Evolutionary conservation across 2,888 invertebrate genomes (phyloP), one percentile per base, ranked within the genome.

Genomic region (Spilarctia lutea): DNA sequence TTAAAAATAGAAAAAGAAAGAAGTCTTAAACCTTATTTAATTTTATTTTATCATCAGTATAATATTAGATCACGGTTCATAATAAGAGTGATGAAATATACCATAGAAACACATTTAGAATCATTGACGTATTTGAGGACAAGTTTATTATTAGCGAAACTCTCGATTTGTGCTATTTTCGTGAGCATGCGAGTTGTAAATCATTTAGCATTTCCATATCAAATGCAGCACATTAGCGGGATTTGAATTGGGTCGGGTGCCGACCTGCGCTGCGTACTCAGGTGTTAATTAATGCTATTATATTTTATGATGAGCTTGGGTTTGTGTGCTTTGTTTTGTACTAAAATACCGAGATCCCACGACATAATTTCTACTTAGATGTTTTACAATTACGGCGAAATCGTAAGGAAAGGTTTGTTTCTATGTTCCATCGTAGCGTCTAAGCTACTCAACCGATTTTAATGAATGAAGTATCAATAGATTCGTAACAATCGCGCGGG

Each of bases 241-340:
- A 35, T 27, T n/a, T 71, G 76, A 73, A 73, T 72, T 65, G 77
- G 77, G 71, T 71, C 71, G 27, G 48, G 33, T 78, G 82, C 63
- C 52, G 65, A 75, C 68, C 66, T 30, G 11, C 20, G 13, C 10
- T 48, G 18, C 18, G 30, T 65, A 56, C 56, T 72, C 73, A 78
- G 78, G 79, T 83, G 83, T 75, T 83, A 81, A 85, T 79, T 60
- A 33, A 71, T 66, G 56, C 70, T 72, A 52, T 42, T 42, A 65
- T 42, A 30, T 45, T 33, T 45, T 30, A 71, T 13, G 27, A 16
- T 71, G 10, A 60, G 24, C 52, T 13, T 56, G 69, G 24, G 39
- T 52, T n/a, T 52, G n/a, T 70, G 42, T n/a, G 39, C 30, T 20
- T 70, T 56, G 56, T 69, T 69, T 56, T 16, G 16, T 27, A 63